Percentiles rank a stretch among this genome's conserved stretches.
phyloP scores from a whole-genome alignment of 1,140 invertebrate species.

The Mesaphorura yosii region DNA sequence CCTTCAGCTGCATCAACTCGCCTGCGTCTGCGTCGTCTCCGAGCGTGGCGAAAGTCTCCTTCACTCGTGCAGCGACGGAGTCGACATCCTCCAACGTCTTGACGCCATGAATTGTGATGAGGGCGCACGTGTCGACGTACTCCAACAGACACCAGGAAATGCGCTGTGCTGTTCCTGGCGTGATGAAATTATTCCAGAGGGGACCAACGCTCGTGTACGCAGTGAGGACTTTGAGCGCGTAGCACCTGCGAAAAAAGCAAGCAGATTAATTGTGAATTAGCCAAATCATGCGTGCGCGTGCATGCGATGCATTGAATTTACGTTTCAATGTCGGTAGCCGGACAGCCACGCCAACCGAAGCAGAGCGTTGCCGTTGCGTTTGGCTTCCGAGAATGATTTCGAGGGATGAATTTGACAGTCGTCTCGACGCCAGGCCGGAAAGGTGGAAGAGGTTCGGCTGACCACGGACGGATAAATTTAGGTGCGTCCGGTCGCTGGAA shows the following conservation, averaged over 20 bases:
- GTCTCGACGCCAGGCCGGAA: background rate
- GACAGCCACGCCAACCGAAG: constrained; percentile 25
- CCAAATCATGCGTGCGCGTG: background rate
- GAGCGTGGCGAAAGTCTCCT: background rate
- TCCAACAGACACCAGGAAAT: constrained; percentile 31
- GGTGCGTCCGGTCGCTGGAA: constrained; percentile 18
- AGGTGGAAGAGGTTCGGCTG: constrained; percentile 2
- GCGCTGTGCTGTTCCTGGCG: constrained; percentile 17
- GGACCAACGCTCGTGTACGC: constrained; percentile 27
- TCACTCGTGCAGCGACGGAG: background rate
- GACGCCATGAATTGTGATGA: constrained; percentile 26
- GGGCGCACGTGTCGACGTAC: constrained; percentile 21
- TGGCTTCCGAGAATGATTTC: constrained; percentile 13
- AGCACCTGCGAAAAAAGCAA: constrained; percentile 9
- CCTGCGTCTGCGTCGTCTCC: constrained; percentile 1
- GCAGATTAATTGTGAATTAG: background rate
- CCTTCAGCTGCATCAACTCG: background rate
- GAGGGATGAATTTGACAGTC: constrained; percentile 13
- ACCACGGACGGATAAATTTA: constrained; percentile 21
- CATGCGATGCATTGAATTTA: background rate
- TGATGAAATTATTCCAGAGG: constrained; percentile 23
- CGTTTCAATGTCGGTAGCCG: constrained; percentile 16
- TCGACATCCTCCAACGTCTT: constrained; percentile 11
- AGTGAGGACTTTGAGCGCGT: constrained; percentile 23
- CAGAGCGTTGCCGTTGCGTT: constrained; percentile 17